Conservation (phyloP, 2,797 vertebrate species). For the Emys orbicularis region DNA sequence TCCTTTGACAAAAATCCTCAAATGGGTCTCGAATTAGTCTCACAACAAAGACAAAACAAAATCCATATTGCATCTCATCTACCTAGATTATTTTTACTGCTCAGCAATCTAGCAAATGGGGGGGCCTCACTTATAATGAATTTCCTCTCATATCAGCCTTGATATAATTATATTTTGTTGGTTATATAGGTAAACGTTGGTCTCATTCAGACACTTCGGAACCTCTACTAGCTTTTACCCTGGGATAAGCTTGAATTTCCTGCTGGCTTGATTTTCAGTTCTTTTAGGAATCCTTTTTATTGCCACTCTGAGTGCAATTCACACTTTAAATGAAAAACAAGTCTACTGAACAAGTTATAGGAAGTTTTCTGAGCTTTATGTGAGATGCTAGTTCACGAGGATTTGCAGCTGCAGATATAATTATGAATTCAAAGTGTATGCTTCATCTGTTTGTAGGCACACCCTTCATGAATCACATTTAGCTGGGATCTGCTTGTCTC, state of each 20-base stretch:
- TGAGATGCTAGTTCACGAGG: neutral
- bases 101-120: neutral
- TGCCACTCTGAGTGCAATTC: neutral
- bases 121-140: neutral
- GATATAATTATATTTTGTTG: neutral
- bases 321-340: neutral
- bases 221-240: too few species aligned
- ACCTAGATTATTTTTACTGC: neutral
- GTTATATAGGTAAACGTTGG: neutral
- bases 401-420: neutral
- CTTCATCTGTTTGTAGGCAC: neutral
- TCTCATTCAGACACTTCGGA: neutral
- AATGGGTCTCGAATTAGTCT: neutral
- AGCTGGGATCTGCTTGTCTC: neutral
- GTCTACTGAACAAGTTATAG: neutral
- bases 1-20: neutral
- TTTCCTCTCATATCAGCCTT: conserved; percentile 6
- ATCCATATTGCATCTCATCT: neutral
- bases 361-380: neutral
- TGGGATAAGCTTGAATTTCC: too few species aligned
- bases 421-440: neutral
- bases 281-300: neutral
- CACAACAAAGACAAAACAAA: neutral
- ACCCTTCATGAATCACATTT: neutral
- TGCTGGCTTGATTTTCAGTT: neutral